Percentiles rank a stretch among this genome's conserved stretches.
phyloP scores from a whole-genome alignment of 2,113 vertebrate species.

The Mastomys natalensis region DNA sequence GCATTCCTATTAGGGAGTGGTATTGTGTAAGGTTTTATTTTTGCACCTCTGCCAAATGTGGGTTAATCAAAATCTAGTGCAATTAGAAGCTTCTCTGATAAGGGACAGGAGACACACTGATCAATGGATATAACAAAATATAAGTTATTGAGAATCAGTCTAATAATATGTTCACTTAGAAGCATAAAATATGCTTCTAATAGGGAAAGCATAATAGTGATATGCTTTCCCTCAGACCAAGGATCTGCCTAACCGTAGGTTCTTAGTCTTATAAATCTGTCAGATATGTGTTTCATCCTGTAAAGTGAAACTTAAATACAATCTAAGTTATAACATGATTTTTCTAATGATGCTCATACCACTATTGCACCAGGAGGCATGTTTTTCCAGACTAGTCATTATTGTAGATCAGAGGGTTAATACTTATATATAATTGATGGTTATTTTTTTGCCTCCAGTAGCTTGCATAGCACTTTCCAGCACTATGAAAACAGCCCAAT shows the following conservation, averaged over 20 bases:
- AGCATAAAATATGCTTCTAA: no score
- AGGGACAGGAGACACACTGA: no score
- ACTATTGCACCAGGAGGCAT: not conserved
- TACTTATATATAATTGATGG: not conserved
- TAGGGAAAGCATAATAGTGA: not conserved
- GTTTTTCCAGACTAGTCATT: not conserved
- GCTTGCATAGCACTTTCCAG: not conserved
- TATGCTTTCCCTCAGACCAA: not conserved
- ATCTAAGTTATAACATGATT: not conserved
- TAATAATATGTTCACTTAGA: not conserved
- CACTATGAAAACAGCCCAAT: not conserved
- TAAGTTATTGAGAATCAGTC: not conserved
- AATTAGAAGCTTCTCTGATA: not conserved
- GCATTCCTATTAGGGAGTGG: not conserved
- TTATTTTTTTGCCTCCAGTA: not conserved
- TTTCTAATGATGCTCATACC: not conserved
- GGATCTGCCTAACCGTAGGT: not conserved
- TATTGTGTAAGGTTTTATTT: not conserved
- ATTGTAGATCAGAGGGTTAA: not conserved
- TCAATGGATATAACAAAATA: not conserved
- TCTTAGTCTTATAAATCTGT: not conserved
- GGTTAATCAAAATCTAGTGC: not conserved
- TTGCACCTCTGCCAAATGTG: not conserved
- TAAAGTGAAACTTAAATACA: no score
- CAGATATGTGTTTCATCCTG: no score